phyloP scores from a whole-genome alignment of 2,888 invertebrate genomes.

The Ophion slaviceki region DNA sequence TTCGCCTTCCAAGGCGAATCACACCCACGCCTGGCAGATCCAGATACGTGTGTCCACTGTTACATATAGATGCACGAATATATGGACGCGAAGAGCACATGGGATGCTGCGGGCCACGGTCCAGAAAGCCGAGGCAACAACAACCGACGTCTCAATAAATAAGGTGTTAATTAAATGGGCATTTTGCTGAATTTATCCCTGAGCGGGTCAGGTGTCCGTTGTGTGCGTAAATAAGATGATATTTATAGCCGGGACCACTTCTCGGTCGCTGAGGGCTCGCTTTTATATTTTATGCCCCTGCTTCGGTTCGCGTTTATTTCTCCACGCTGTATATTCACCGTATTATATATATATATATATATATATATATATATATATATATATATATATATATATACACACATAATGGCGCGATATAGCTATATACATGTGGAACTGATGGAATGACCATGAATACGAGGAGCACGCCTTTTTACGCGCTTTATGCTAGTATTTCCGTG shows the following conservation, averaged over 20 bases:
- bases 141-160: constrained; percentile 81
- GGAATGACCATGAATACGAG: constrained; percentile 44
- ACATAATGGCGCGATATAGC: neutral
- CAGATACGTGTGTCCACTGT: constrained; percentile 5
- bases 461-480: constrained; percentile 54
- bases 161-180: constrained; percentile 83
- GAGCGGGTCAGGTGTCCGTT: constrained; percentile 68
- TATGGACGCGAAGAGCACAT: constrained; percentile 25
- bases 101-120: constrained; percentile 55
- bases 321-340: constrained; percentile 30
- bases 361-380: constrained; percentile 17
- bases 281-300: constrained; percentile 67
- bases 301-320: constrained; percentile 54
- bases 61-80: neutral
- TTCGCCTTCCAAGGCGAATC: constrained; percentile 37
- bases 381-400: constrained; percentile 2
- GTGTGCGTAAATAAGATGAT: constrained; percentile 80
- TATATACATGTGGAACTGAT: constrained; percentile 11
- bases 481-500: constrained; percentile 31
- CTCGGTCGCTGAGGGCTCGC: constrained; percentile 62
- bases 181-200: constrained; percentile 81
- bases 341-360: constrained; percentile 21
- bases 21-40: constrained; percentile 52
- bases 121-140: constrained; percentile 51
- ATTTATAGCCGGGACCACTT: constrained; percentile 78